Evolutionary conservation across 2,888 invertebrate species (phyloP), one percentile per base, ranked within the genome.

Genomic region (Lathronympha strigana): DNA sequence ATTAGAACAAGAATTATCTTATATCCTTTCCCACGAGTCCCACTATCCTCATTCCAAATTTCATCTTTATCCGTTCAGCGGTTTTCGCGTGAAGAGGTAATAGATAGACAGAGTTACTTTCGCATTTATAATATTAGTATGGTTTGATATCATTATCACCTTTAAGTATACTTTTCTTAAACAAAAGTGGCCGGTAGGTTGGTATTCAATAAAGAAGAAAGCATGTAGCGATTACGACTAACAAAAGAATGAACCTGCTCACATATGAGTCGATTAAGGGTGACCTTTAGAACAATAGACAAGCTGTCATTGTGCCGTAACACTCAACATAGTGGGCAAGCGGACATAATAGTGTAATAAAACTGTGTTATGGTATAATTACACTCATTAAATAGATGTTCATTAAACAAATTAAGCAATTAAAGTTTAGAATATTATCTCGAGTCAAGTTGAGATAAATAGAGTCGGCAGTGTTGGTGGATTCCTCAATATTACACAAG

Each of bases 211-310:
- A 28, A 19, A 55, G 45, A 58, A 58, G 58, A 64, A 64, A 64
- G 58, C 43, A 51, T 43, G 43, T 64, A 38, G 43, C 53, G 45
- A 51, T n/a, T 36, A 17, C 13, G 33, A 43, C 13, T 13, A 33
- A 60, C 62, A 63, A 55, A 54, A 55, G 25, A 64, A 64, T 64
- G 51, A 51, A 64, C 64, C 64, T 64, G 64, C 21, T 40, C 25
- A 40, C 53, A 54, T 36, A 50, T 25, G n/a, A 4, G 28, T 13
- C 58, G 49, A 58, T 63, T 63, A 63, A 55, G 36, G 36, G 19
- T 60, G 53, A 64, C 64, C 58, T 64, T 64, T 64, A 64, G 33
- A 60, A 64, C 64, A 64, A 64, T 64, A 45, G 58, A 47, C 43
- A 21, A 15, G 33, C 43, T 33, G 57, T 36, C 19, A 31, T 23